Evolutionary conservation across 2,113 vertebrate genomes (phyloP), one percentile per base, ranked within the genome.

Genomic region (Serranochromis macrocephalus): DNA sequence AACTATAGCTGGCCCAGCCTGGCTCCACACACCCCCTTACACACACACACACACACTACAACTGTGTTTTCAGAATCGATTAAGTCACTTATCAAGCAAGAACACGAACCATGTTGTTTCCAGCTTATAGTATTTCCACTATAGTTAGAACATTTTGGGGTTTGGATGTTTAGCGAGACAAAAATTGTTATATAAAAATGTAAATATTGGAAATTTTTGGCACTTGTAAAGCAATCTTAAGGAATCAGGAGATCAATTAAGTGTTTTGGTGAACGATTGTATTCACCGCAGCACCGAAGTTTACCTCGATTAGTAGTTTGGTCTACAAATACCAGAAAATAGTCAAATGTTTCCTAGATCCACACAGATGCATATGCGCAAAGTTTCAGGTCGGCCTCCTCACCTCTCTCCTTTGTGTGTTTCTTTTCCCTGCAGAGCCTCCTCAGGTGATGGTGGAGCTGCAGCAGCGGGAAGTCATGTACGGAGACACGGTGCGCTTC

Each of bases 381-480:
- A 49, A 12, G 42, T 49, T 29, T 19, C 42, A 19, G 71, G 68
- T 47, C 9, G 3, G 24, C 24, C 24, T 75, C 42, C 53, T 61
- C 71, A 14, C 5, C 14, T 42, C 75, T n/a, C 24, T 49, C 14
- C 26, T n/a, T 36, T 14, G 1, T 40, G 26, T 58, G 26, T 31
- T 29, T 12, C 5, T 12, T 19, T 1, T 33, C 55, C 81, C 40
- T 45, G 4, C 97, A 99, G 98, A 99, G 84, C 98, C 98, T 38
- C 98, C 98, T 0, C 98, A 98, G 93, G 98, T 99, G 94, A 97
- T 96, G 2, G 93, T 99, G 95, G 98, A 98, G 95, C 95, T 98
- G 88, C 97, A 97, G 80, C 98, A 98, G 94, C 95, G 97, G 93
- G 96, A 98, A 86, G 97, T 97, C 9, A 90, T 94, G 1, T 97